phyloP scores from a whole-genome alignment of 2,113 vertebrate species.

The Phyllostomus hastatus region DNA sequence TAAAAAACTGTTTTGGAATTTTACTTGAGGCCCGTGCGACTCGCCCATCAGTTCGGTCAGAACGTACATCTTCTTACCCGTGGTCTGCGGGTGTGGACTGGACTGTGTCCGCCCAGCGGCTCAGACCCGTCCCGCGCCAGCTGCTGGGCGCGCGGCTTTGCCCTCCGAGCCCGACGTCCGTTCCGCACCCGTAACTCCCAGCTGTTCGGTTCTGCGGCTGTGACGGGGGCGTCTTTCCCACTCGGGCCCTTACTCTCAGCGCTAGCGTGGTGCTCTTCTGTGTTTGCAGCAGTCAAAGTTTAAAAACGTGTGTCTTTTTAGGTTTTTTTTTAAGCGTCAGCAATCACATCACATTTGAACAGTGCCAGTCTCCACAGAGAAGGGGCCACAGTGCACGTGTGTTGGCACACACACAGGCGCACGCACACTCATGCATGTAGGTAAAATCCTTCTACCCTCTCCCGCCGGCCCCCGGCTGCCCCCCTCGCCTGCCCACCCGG shows the following conservation, averaged over 20 bases:
- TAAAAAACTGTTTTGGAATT: background rate
- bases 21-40: background rate
- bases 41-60: background rate
- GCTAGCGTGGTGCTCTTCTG: background rate
- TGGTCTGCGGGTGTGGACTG: too few relatives aligned
- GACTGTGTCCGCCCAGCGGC: too few relatives aligned
- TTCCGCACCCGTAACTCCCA: background rate
- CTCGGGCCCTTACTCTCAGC: background rate
- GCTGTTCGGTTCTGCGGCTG: background rate
- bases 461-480: too few relatives aligned
- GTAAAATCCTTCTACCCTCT: rapidly evolving
- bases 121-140: too few relatives aligned
- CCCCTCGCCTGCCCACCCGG: too few relatives aligned
- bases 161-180: too few relatives aligned
- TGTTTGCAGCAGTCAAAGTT: background rate
- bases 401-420: too few relatives aligned
- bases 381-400: too few relatives aligned
- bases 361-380: background rate
- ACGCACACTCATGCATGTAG: too few relatives aligned
- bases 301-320: background rate
- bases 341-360: background rate
- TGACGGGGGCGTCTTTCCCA: background rate
- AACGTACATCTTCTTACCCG: rapidly evolving
- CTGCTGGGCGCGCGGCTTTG: rapidly evolving
- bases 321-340: background rate